Percentiles rank a stretch among this genome's conserved stretches.
Conservation (phyloP, 37 sponge, comb jelly and placozoan species). For the Geodia barretti region DNA sequence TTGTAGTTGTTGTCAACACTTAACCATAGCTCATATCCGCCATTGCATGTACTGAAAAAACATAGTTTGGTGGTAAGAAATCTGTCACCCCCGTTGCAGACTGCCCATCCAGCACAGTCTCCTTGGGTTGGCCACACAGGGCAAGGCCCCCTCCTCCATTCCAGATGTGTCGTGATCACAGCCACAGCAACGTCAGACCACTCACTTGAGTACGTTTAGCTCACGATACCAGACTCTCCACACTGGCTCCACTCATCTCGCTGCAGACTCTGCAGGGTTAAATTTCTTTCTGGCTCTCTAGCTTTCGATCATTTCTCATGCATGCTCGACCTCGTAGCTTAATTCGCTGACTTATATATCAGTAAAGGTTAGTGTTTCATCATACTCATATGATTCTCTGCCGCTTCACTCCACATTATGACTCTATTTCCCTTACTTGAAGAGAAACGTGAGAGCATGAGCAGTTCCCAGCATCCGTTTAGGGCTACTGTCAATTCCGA, state of each 20-base stretch:
- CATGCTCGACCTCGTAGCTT: no score
- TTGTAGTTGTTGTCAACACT: no score
- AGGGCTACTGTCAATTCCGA: background rate
- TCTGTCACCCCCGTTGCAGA: background rate
- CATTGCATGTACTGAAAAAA: no score
- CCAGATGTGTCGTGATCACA: constrained; percentile 76
- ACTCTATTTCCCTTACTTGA: constrained; percentile 71
- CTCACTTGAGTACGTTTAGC: constrained; percentile 50
- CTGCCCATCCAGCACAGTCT: constrained; percentile 63
- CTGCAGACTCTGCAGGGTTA: no score
- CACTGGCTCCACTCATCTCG: constrained; percentile 37
- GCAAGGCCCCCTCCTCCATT: constrained; percentile 58
- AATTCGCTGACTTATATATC: no score
- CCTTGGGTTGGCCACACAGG: constrained; percentile 19
- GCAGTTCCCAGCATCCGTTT: constrained; percentile 48
- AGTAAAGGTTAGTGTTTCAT: no score
- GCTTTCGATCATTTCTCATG: no score
- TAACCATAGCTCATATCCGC: no score
- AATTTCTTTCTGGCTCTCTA: no score
- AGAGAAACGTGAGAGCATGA: constrained; percentile 66
- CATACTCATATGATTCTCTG: no score
- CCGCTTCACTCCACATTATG: no score
- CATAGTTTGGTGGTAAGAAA: background rate
- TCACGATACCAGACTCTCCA: constrained; percentile 59
- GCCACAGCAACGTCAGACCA: constrained; percentile 61